Conservation (phyloP, 37 sponge, comb jelly and placozoan genomes). For the Tethya wilhelma region DNA sequence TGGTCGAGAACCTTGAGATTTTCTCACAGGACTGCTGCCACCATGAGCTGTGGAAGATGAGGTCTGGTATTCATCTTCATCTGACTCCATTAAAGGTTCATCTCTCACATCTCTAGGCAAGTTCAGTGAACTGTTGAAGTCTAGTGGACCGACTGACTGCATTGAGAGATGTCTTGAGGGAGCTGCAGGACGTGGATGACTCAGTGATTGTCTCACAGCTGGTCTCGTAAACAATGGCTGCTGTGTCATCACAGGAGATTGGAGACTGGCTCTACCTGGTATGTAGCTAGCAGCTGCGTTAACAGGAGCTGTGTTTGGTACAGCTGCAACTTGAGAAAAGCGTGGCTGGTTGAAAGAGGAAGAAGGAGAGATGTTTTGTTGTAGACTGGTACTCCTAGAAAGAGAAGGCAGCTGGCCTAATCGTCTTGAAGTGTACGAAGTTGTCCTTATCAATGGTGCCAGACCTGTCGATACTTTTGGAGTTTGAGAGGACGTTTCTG, state of each 20-base stretch:
- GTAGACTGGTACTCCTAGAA: too few relatives aligned
- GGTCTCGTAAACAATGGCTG: background rate
- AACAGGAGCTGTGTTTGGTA: background rate
- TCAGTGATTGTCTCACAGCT: too few relatives aligned
- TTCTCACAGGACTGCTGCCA: background rate
- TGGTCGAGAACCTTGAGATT: background rate
- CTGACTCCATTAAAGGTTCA: constrained; percentile 11
- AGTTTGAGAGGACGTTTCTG: too few relatives aligned
- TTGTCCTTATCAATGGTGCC: background rate
- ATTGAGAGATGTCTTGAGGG: constrained; percentile 14
- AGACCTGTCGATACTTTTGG: background rate
- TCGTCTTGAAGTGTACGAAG: background rate
- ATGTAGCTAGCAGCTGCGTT: background rate
- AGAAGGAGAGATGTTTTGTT: background rate
- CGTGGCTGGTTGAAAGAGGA: background rate
- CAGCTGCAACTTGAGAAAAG: too few relatives aligned
- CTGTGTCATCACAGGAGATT: background rate
- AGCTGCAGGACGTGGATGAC: background rate
- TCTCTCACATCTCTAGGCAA: background rate
- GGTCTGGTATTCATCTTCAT: constrained; percentile 14
- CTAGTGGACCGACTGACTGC: constrained; percentile 20
- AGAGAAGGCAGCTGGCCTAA: background rate
- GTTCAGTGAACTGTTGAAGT: background rate
- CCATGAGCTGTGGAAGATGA: background rate
- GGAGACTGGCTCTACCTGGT: background rate